phyloP scores from a whole-genome alignment of 2,888 invertebrate genomes.

The Cataglyphis altisquamis region DNA sequence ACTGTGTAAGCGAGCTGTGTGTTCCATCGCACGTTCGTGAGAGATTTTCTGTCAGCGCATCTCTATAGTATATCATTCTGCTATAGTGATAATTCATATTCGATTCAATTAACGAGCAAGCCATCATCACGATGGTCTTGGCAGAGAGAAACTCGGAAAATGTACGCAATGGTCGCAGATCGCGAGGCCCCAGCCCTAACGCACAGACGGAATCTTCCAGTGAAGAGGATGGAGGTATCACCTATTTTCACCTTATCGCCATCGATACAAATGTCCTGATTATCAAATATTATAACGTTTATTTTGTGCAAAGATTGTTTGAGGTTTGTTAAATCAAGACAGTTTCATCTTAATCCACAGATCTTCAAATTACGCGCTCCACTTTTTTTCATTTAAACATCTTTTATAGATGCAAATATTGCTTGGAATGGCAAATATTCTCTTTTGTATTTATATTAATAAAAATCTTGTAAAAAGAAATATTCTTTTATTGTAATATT shows the following conservation, averaged over 20 bases:
- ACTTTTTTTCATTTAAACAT: constrained; percentile 67
- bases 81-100: neutral
- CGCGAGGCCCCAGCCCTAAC: constrained; percentile 96
- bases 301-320: too few species aligned
- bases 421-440: constrained; percentile 29
- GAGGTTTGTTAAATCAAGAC: constrained; percentile 25
- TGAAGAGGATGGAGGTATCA: constrained; percentile 93
- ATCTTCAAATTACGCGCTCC: constrained; percentile 81
- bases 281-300: neutral
- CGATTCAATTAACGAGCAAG: constrained; percentile 68
- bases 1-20: constrained; percentile 7
- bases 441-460: neutral
- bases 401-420: constrained; percentile 17
- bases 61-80: neutral
- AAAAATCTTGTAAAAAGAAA: neutral
- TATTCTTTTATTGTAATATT: neutral
- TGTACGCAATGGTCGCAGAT: constrained; percentile 94
- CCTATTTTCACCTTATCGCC: constrained; percentile 74
- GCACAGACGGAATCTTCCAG: constrained; percentile 94
- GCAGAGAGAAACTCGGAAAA: constrained; percentile 95
- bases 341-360: constrained; percentile 59
- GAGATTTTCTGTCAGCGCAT: neutral
- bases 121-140: constrained; percentile 90
- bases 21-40: neutral
- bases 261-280: neutral